Percentiles rank a stretch among this genome's conserved stretches.
Conservation (phyloP, 2,797 vertebrate species). For the Lemur catta region DNA sequence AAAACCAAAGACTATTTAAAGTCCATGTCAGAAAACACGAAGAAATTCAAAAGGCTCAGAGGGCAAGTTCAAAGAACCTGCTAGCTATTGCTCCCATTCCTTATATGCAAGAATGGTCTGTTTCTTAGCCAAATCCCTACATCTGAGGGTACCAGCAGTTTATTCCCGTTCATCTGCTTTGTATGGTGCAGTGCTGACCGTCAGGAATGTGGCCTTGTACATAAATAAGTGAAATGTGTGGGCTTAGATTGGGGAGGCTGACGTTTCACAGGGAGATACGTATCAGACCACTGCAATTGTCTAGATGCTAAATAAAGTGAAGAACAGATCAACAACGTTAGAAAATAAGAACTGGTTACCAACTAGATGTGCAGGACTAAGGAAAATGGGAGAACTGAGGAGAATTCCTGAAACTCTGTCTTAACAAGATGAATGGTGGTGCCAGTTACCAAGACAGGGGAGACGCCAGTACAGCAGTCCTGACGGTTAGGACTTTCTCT, state of each 20-base stretch:
- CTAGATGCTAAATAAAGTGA: neutral
- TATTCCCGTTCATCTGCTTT: neutral
- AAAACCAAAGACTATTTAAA: neutral
- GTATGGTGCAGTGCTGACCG: neutral
- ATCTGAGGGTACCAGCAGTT: neutral
- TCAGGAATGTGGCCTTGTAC: neutral
- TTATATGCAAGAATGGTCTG: neutral
- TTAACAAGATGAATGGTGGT: neutral
- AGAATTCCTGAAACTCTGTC: neutral
- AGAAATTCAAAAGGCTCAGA: neutral
- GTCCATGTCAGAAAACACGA: neutral
- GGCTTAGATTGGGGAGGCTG: neutral
- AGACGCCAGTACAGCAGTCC: neutral
- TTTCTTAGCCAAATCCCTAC: neutral
- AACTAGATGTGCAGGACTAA: neutral
- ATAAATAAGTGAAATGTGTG: neutral
- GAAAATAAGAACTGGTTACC: neutral
- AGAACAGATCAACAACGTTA: neutral
- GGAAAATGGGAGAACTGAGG: neutral
- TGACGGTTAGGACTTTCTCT: neutral
- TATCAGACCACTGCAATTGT: neutral
- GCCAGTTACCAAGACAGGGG: neutral
- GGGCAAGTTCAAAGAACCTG: neutral
- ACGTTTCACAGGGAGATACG: neutral
- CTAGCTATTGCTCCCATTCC: neutral